Conservation (phyloP, 2,888 invertebrate species). For the Meiosimyza platycephala region DNA sequence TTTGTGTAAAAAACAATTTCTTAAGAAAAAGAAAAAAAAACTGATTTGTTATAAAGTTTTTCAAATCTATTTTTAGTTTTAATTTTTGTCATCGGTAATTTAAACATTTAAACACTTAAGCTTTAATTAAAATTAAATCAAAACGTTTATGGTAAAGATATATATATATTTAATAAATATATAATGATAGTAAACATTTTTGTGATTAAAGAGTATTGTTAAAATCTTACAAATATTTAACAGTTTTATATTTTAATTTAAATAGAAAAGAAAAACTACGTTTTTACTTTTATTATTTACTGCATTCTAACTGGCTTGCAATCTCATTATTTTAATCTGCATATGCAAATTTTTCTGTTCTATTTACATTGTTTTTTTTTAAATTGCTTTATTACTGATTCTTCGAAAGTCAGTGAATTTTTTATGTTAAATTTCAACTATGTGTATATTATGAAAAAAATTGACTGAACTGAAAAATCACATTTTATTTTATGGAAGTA, state of each 20-base stretch:
- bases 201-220: conserved; percentile 4
- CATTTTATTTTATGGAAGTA: no score
- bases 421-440: no score
- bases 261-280: neutral
- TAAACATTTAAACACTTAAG: neutral
- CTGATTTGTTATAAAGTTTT: neutral
- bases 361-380: no score
- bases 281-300: neutral
- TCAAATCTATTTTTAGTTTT: neutral
- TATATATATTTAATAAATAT: conserved; percentile 3
- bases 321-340: no score
- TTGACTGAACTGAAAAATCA: no score
- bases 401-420: no score
- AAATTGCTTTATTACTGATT: no score
- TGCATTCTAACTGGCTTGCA: no score
- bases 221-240: neutral
- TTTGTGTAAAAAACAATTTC: neutral
- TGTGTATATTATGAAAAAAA: no score
- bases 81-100: no score
- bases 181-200: neutral
- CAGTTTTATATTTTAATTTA: no score
- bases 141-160: neutral
- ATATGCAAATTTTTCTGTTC: no score
- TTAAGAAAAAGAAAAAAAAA: neutral
- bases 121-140: neutral